Evolutionary conservation across 2,113 vertebrate genomes (phyloP).

Genomic region (Melanocharis versteri): DNA sequence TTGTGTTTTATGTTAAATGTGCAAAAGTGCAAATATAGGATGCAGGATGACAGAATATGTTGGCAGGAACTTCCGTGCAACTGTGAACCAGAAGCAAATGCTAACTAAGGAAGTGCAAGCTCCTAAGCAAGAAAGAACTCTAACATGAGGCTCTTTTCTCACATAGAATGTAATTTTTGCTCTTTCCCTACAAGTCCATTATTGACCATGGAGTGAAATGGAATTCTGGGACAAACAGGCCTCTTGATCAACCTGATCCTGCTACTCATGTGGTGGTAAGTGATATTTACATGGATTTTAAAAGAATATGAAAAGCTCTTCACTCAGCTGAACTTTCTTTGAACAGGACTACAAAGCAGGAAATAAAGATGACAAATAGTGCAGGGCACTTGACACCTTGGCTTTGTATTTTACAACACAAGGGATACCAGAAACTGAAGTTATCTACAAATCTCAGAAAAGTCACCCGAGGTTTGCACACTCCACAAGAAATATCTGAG

Average conservation of each 20-base stretch:
- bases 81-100: background rate
- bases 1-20: background rate
- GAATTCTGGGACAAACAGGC: background rate
- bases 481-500: background rate
- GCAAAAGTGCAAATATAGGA: background rate
- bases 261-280: background rate
- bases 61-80: background rate
- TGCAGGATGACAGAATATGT: background rate
- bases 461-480: background rate
- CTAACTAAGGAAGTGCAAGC: background rate
- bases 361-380: background rate
- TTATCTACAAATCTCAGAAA: background rate
- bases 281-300: background rate
- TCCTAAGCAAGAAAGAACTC: background rate
- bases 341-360: background rate
- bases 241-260: background rate
- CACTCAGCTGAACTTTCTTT: background rate
- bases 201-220: background rate
- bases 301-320: background rate
- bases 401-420: background rate
- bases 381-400: background rate
- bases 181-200: background rate
- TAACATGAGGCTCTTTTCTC: background rate
- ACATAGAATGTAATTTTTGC: background rate
- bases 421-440: constrained; percentile 1